Base-by-base conservation (phyloP, 2,888 invertebrate genomes). In the Gortyna flavago region DNA sequence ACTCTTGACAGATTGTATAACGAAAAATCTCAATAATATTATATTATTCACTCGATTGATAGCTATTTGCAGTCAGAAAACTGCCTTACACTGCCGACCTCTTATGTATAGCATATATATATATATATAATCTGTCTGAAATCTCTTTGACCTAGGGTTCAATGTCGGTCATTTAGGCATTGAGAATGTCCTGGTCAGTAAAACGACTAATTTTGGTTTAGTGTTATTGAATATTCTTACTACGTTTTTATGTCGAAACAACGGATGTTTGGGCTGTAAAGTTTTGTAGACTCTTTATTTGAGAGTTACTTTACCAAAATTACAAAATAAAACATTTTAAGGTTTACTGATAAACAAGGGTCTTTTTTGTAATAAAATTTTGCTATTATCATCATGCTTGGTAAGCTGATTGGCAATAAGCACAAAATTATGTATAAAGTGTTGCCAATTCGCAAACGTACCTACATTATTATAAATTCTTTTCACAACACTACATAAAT, bases 201-300 rank as follows among this genome's bases (percentile, higher is more conserved):
- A 83, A 85, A 81, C 77, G 79, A 83, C 75, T 77, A 85, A 89
- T 85, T 81, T 86, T 73, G 44, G 59, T 84, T 79, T 77, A 77
- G 72, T 73, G 72, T 68, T 77, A 83, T 77, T 67, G 70, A 81
- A 77, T 84, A 70, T 81, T 38, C 67, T 65, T 80, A 81, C 65
- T 62, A 59, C 35, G 25, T 64, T 81, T 81, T 83, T 83, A 83
- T 73, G 66, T 44, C 48, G 32, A 66, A 74, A 75, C 72, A 70
- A 35, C 67, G 41, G 72, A 67, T 83, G 75, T 64, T 76, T 51
- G 48, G 59, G 44, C 18, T 18, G 51, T 79, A 73, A 85, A 84
- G 62, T 65, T 84, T 72, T 71, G 62, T 65, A 84, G 59, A 51
- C 29, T 71, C 70, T 79, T 67, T 84, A 61, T 70, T 80, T 21